Conservation (phyloP, 2,113 vertebrate genomes). For the Noctilio leporinus region DNA sequence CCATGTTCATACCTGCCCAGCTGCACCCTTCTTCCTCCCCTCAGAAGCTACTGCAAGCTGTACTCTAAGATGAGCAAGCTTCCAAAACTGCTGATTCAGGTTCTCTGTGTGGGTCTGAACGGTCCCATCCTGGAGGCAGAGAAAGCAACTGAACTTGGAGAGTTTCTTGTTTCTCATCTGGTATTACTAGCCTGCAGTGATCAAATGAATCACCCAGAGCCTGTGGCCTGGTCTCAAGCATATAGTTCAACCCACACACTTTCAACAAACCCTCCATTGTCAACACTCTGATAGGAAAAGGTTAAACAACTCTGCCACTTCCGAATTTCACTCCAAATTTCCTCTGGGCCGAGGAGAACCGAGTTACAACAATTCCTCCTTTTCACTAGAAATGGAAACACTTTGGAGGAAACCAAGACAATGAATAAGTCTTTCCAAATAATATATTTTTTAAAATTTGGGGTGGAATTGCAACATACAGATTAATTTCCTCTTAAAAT, state of each 20-base stretch:
- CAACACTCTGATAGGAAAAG: not conserved
- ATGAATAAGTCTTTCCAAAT: conserved; percentile 53
- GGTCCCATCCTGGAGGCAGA: not conserved
- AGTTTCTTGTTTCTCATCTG: not conserved
- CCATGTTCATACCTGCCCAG: not conserved
- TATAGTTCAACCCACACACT: not conserved
- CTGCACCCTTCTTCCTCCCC: not conserved
- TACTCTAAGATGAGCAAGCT: not conserved
- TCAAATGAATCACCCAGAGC: not conserved
- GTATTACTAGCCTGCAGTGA: not conserved
- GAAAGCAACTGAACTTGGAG: not conserved
- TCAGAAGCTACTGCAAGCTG: not conserved
- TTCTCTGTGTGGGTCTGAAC: not conserved
- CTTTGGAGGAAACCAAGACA: conserved; percentile 23
- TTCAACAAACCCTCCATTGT: not conserved
- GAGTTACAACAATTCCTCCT: not conserved
- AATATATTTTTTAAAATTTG: not conserved
- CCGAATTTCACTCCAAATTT: not conserved
- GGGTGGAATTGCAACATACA: conserved; percentile 30
- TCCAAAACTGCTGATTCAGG: not conserved
- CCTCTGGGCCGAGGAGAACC: not conserved
- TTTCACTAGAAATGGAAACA: conserved; percentile 46
- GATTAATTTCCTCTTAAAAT: conserved; percentile 57
- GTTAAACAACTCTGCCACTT: not conserved
- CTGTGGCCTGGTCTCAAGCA: not conserved